These are phyloP conservation scores for Poeciliopsis prolifica DNA, from an alignment of 2,113 vertebrate species.

Conservation along the genomic window DNA sequence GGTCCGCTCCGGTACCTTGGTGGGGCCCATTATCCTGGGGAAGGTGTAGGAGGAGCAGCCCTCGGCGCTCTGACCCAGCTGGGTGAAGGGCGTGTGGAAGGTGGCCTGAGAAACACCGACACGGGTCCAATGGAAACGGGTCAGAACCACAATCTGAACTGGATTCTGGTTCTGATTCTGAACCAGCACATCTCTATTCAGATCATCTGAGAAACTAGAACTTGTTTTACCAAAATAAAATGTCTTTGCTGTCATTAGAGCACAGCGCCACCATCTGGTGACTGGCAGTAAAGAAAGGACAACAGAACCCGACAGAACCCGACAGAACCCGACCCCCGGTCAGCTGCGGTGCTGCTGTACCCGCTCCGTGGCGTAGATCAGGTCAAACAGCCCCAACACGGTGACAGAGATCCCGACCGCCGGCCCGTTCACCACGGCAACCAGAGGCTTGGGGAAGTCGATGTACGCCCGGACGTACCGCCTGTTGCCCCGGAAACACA, in stretches of 20 bases:
- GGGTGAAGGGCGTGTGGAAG: constrained; percentile 70
- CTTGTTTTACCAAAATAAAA: too few species aligned
- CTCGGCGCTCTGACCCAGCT: constrained; percentile 72
- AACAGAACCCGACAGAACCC: too few species aligned
- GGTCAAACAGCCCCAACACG: constrained; percentile 61
- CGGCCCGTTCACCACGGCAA: constrained; percentile 69
- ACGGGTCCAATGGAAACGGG: neutral
- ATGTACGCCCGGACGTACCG: constrained; percentile 67
- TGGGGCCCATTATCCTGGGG: constrained; percentile 63
- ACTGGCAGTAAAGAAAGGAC: too few species aligned
- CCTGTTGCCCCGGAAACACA: constrained; percentile 22
- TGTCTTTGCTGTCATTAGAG: too few species aligned
- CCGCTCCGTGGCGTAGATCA: constrained; percentile 67
- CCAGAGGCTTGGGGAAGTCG: constrained; percentile 70
- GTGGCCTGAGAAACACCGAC: constrained; percentile 50
- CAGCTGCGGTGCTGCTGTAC: constrained; percentile 16
- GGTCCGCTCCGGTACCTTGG: constrained; percentile 46
- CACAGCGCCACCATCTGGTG: too few species aligned
- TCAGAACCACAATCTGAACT: neutral
- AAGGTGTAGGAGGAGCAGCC: constrained; percentile 74
- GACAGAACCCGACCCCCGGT: too few species aligned
- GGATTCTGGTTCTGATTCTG: too few species aligned
- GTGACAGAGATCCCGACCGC: constrained; percentile 65
- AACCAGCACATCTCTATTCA: too few species aligned
- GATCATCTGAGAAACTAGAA: too few species aligned